These are phyloP conservation scores for Pherbina coryleti DNA, from an alignment of 2,888 invertebrate genomes.

Conservation along the genomic window DNA sequence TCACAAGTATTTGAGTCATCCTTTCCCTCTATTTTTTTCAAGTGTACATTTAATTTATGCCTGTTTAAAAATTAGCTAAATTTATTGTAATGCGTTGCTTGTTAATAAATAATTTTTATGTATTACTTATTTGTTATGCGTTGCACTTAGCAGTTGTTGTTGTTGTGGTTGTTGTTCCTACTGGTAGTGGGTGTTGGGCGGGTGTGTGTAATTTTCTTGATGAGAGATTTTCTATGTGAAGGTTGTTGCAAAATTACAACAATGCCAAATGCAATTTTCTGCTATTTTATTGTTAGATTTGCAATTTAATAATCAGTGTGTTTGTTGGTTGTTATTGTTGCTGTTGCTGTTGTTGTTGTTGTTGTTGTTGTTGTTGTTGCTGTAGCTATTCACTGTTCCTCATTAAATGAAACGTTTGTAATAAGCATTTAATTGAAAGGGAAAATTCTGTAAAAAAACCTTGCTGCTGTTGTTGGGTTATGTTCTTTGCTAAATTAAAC, in stretches of 20 bases:
- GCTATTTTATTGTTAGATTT: neutral
- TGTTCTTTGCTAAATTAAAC: too few relatives aligned
- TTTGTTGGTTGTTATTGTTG: constrained; percentile 1
- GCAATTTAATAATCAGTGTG: constrained; percentile 10
- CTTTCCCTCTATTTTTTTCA: neutral
- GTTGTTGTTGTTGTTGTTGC: constrained; percentile 24
- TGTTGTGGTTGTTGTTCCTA: neutral
- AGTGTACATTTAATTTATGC: too few relatives aligned
- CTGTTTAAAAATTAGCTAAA: too few relatives aligned
- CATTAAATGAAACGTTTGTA: too few relatives aligned
- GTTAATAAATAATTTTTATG: neutral
- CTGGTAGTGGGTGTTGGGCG: neutral
- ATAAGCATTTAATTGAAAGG: too few relatives aligned
- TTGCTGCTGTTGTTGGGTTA: too few relatives aligned
- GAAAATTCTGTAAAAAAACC: too few relatives aligned
- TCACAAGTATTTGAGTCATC: neutral
- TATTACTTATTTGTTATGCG: neutral
- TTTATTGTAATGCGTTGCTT: neutral
- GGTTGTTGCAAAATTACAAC: constrained; percentile 52
- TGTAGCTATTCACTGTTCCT: constrained; percentile 10
- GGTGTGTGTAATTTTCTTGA: constrained; percentile 60
- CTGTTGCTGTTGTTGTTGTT: constrained; percentile 20
- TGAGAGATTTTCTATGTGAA: constrained; percentile 68
- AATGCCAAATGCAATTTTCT: constrained; percentile 28
- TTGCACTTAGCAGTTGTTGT: neutral